Base-by-base conservation (phyloP, 2,113 vertebrate species). In the Antennarius striatus region DNA sequence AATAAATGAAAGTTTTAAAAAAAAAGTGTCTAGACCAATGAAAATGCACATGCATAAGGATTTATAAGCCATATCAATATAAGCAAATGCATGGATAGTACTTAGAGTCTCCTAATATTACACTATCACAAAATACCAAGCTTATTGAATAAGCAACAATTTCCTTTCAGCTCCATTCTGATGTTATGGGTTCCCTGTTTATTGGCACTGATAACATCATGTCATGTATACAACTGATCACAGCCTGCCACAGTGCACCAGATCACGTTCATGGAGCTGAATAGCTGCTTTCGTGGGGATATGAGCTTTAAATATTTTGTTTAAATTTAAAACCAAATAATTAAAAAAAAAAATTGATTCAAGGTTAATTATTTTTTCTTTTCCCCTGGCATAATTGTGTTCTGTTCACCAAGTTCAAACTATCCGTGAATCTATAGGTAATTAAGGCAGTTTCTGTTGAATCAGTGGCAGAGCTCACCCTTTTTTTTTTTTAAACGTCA, bases 171-270 rank as follows among this genome's bases (percentile, higher is more conserved):
- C 28, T 22, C 49, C 43, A 53, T 36, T 22, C n/a, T 65, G 28
- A 72, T 30, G 40, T 47, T 47, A 15, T 17, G 16, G 40, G 15
- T 47, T 29, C 55, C 45, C 55, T 71, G 46, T 52, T 72, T 45
- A 65, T 40, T 75, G 45, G n/a, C 49, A 55, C 22, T 59, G 60
- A 65, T 46, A 67, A n/a, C 45, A 66, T 36, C 16, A 16, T 12
- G 6, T 22, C 48, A 62, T 3, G n/a, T 16, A 22, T 51, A 17
- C 39, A 68, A 14, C 54, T 46, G 40, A 51, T 12, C 4, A 0
- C 32, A 69, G 14, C 45, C 57, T 51, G 36, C 10, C 42, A 5
- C 12, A 39, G 4, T 28, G 9, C 12, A 48, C 46, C 32, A 56
- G 56, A 6, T 14, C 9, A 39, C 14, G 16, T 57, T 50, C 10